Conservation (phyloP, 2,797 vertebrate genomes). For the Epinephelus coioides region DNA sequence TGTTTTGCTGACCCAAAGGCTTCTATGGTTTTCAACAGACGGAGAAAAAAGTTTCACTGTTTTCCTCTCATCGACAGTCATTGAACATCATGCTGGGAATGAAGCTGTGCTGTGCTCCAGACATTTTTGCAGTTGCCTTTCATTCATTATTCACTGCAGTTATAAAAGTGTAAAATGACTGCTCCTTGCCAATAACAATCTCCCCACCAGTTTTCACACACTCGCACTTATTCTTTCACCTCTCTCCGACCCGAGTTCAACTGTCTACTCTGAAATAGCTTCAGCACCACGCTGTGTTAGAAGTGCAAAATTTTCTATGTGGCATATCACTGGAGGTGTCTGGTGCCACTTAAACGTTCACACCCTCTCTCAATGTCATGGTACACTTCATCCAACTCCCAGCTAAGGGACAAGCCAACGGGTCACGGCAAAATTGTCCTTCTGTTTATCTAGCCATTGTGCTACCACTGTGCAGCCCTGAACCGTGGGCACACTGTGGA, state of each 20-base stretch:
- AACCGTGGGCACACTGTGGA: constrained; percentile 12
- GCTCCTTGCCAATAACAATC: constrained; percentile 56
- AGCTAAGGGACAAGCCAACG: constrained; percentile 47
- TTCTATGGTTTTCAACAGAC: constrained; percentile 42
- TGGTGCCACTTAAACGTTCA: constrained; percentile 67
- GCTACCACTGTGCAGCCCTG: constrained; percentile 16
- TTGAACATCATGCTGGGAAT: constrained; percentile 56
- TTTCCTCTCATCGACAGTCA: constrained; percentile 52
- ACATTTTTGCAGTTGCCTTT: constrained; percentile 61
- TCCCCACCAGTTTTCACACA: constrained; percentile 64
- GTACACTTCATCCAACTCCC: constrained; percentile 41
- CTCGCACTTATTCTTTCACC: constrained; percentile 66
- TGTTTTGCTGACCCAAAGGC: constrained; percentile 68
- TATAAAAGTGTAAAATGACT: constrained; percentile 75
- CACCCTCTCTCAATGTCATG: constrained; percentile 66
- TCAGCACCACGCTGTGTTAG: constrained; percentile 45
- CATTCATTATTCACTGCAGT: constrained; percentile 77
- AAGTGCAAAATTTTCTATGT: constrained; percentile 70
- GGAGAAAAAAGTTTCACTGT: constrained; percentile 19
- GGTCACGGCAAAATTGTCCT: constrained; percentile 52
- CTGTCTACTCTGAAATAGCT: constrained; percentile 47
- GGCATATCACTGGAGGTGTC: constrained; percentile 65
- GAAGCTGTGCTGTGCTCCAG: constrained; percentile 45
- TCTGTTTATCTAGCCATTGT: constrained; percentile 47
- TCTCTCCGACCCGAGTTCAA: constrained; percentile 65